Evolutionary conservation across 1,140 invertebrate genomes (phyloP).

Genomic region (Diabrotica undecimpunctata): DNA sequence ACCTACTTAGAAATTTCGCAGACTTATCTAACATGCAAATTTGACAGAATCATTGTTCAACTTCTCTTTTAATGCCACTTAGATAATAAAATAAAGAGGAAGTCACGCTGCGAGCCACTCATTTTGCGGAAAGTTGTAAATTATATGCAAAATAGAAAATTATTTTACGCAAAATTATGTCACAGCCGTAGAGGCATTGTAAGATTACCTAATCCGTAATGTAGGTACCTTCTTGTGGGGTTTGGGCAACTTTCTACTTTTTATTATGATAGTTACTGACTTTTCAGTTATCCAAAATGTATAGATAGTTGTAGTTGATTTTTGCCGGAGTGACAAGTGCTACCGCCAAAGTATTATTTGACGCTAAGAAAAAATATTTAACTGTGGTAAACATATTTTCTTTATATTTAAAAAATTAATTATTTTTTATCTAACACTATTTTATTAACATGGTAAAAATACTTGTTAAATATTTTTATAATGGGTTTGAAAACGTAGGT

Average conservation of each 20-base stretch:
- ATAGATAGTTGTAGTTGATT: too few species aligned
- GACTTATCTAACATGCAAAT: conserved; percentile 21
- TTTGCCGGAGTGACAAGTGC: too few species aligned
- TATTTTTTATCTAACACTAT: too few species aligned
- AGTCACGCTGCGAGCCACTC: conserved; percentile 19
- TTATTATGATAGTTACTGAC: neutral
- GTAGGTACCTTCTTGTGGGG: conserved; percentile 13
- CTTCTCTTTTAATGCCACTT: conserved; percentile 4
- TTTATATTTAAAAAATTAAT: too few species aligned
- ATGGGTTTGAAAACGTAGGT: too few species aligned
- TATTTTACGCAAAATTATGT: conserved; percentile 25
- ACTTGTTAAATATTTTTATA: too few species aligned
- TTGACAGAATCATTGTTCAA: conserved; percentile 8
- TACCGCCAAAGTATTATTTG: too few species aligned
- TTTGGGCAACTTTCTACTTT: conserved; percentile 21
- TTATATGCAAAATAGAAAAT: conserved; percentile 30
- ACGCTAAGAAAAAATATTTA: too few species aligned
- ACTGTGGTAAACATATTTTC: too few species aligned
- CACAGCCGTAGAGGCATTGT: conserved; percentile 5
- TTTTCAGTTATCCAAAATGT: neutral
- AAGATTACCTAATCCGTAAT: conserved; percentile 7
- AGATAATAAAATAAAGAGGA: conserved; percentile 23
- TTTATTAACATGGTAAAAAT: too few species aligned
- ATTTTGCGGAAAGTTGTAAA: conserved; percentile 26
- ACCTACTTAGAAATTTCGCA: conserved; percentile 29